A percentile compares a stretch with the other conserved stretches of the same genome.
phyloP scores from a whole-genome alignment of 2,888 invertebrate genomes.

The Andrena marginata region DNA sequence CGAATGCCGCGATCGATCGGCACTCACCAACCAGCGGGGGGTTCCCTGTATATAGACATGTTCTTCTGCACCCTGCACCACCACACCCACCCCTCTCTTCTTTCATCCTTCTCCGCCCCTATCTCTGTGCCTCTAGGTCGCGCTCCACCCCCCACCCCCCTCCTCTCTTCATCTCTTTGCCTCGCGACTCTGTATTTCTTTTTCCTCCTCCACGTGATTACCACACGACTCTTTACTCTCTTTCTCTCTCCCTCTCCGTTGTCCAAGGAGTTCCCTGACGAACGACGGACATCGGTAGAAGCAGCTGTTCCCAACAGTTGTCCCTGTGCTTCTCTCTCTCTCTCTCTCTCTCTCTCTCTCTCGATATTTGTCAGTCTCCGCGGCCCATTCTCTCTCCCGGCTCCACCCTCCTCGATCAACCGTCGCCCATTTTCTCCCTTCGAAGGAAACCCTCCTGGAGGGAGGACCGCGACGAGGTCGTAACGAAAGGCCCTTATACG shows the following conservation, averaged over 20 bases:
- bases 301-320: constrained; percentile 65
- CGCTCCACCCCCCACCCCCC: background rate
- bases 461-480: constrained; percentile 54
- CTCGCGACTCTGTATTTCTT: constrained; percentile 19
- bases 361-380: constrained; percentile 13
- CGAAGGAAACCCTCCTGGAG: background rate
- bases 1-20: constrained; percentile 78
- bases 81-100: constrained; percentile 56
- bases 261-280: constrained; percentile 55
- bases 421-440: constrained; percentile 34
- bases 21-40: constrained; percentile 73
- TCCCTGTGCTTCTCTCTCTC: constrained; percentile 32
- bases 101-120: constrained; percentile 34
- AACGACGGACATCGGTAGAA: constrained; percentile 63
- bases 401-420: background rate
- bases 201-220: constrained; percentile 20
- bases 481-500: constrained; percentile 52
- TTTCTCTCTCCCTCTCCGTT: constrained; percentile 3
- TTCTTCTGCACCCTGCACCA: constrained; percentile 59
- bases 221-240: constrained; percentile 6
- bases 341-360: constrained; percentile 41
- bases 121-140: constrained; percentile 1
- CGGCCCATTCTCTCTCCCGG: background rate
- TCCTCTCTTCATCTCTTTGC: constrained; percentile 25
- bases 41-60: constrained; percentile 63